phyloP scores from a whole-genome alignment of 23 tunicate species.

The Oikopleura albicans region DNA sequence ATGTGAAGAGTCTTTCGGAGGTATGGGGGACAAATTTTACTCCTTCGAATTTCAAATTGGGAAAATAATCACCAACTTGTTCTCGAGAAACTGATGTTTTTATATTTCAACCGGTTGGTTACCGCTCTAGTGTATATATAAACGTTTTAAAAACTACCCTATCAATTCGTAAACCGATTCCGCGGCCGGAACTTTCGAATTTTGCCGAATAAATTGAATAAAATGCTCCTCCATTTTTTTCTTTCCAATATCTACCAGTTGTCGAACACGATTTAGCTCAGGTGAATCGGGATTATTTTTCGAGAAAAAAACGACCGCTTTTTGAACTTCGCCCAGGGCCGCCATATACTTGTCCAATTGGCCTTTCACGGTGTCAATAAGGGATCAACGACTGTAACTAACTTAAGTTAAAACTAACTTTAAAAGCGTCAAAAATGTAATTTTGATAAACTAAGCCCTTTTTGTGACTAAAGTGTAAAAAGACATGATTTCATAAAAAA shows the following conservation, averaged over 20 bases:
- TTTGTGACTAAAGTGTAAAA: no score
- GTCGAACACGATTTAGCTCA: slow-evolving; percentile 53
- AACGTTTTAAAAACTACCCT: no score
- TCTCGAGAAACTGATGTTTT: no score
- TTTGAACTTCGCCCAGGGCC: slow-evolving; percentile 40
- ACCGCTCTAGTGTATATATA: no score
- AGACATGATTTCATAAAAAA: no score
- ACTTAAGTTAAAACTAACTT: background rate
- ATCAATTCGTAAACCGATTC: slow-evolving; percentile 30
- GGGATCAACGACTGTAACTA: background rate
- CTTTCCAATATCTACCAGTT: slow-evolving; percentile 23
- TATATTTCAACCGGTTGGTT: no score
- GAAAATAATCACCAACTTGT: no score
- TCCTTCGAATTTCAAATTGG: no score
- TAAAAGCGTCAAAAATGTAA: no score
- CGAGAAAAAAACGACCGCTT: slow-evolving; percentile 55
- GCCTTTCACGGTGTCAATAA: slow-evolving; percentile 29
- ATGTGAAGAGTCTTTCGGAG: no score
- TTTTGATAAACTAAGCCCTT: no score
- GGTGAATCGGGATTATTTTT: slow-evolving; percentile 91
- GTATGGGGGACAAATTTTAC: no score
- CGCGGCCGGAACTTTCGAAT: slow-evolving; percentile 20
- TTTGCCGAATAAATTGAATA: slow-evolving; percentile 13
- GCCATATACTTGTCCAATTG: slow-evolving; percentile 41
- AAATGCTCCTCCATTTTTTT: slow-evolving; percentile 19